Base-by-base conservation (phyloP, 2,113 vertebrate species). In the Meles meles region DNA sequence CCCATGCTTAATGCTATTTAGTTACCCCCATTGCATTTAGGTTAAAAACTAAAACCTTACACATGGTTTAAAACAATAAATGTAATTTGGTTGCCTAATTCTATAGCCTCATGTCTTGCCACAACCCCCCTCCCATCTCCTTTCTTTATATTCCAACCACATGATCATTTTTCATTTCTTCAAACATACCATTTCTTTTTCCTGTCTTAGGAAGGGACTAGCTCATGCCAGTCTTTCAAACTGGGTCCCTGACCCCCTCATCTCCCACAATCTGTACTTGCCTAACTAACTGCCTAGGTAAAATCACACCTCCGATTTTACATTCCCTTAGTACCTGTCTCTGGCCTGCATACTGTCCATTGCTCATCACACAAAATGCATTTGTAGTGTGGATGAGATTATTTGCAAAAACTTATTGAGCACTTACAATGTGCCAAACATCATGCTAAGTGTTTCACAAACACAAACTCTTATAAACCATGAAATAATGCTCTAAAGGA, bases 101-200 rank as follows among this genome's bases (percentile, higher is more conserved):
- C 29, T 7, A 29, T 23, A 77, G 23, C 17, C 42, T 77, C 29
- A 31, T 47, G 13, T 12, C 25, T 25, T 39, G 6, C 25, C 39
- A 17, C 1, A 17, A 5, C 13, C 6, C 18, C 5, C 3, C 10
- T 7, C 13, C 3, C 25, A 8, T 8, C 27, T 44, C 39, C 34
- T 37, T 88, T 42, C 31, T 71, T 44, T 79, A 77, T 10, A 71
- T 20, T 44, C 14, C 21, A 67, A n/a, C 15, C 37, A 67, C 37
- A n/a, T 47, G 20, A 25, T 57, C 12, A 61, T 74, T 61, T 72
- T 79, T 74, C 17, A 57, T 77, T 90, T 84, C 7, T 34, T 90
- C 6, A 27, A 76, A 29, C 3, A n/a, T 14, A 81, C 20, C 29
- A 11, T 39, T 7, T 59, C 21, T 52, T 72, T 39, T 63, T 71